Percentiles rank a stretch among this genome's conserved stretches.
phyloP scores from a whole-genome alignment of 1,140 invertebrate genomes.

The Conus betulinus region DNA sequence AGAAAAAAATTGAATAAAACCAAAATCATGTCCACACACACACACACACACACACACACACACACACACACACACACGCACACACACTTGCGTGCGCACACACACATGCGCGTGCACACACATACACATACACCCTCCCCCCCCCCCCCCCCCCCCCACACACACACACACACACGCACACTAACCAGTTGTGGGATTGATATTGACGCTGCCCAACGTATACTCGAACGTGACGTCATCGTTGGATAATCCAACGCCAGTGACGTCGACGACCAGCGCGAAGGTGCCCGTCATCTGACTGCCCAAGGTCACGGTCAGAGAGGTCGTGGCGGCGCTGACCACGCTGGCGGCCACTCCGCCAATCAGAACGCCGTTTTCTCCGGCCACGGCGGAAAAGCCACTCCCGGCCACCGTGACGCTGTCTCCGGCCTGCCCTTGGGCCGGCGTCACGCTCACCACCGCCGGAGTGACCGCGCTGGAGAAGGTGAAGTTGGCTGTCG shows the following conservation, averaged over 20 bases:
- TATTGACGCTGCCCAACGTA: slow-evolving; percentile 35
- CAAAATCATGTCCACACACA: too few species aligned
- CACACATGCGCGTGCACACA: neutral
- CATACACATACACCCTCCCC: neutral
- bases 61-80: neutral
- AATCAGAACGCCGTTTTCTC: slow-evolving; percentile 49
- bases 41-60: neutral
- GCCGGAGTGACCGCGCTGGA: slow-evolving; percentile 52
- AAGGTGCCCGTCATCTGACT: slow-evolving; percentile 49
- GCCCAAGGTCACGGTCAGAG: slow-evolving; percentile 55
- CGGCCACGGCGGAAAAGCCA: slow-evolving; percentile 37
- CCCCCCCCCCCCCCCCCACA: neutral
- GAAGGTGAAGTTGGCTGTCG: slow-evolving; percentile 39
- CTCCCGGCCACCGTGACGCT: slow-evolving; percentile 53
- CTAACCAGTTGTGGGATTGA: slow-evolving; percentile 58
- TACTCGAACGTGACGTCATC: slow-evolving; percentile 57
- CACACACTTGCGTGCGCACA: neutral
- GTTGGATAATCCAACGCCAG: slow-evolving; percentile 50
- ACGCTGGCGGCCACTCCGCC: slow-evolving; percentile 51
- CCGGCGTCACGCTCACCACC: slow-evolving; percentile 44
- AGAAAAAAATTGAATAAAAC: too few species aligned
- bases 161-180: neutral
- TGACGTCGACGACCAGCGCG: slow-evolving; percentile 48
- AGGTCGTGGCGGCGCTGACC: slow-evolving; percentile 32
- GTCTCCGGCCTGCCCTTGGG: slow-evolving; percentile 27